A percentile compares a stretch with the other conserved stretches of the same genome.
Conservation (phyloP, 1,140 invertebrate genomes). For the Camponotus floridanus region DNA sequence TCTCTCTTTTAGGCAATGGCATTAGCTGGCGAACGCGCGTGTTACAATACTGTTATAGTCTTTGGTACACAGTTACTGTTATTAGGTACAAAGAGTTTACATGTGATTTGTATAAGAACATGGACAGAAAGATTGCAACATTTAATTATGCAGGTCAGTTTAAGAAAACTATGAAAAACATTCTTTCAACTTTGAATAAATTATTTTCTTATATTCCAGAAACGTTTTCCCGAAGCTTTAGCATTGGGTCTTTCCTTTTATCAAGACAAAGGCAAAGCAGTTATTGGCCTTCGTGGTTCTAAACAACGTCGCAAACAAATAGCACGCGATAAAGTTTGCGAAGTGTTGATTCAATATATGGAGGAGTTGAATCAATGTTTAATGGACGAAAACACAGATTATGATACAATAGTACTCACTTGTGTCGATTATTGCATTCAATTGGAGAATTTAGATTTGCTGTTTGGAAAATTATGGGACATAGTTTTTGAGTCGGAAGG, state of each 20-base stretch:
- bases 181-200: background rate
- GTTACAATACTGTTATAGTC: constrained; percentile 95
- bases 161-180: constrained; percentile 52
- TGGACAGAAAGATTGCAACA: constrained; percentile 93
- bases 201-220: constrained; percentile 81
- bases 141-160: constrained; percentile 87
- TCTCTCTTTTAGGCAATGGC: constrained; percentile 89
- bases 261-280: constrained; percentile 90
- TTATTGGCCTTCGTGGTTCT: constrained; percentile 88
- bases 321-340: constrained; percentile 88
- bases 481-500: constrained; percentile 83
- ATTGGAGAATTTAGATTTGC: constrained; percentile 85
- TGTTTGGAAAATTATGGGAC: constrained; percentile 87
- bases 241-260: constrained; percentile 90
- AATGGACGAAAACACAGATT: constrained; percentile 80
- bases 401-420: constrained; percentile 78
- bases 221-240: constrained; percentile 89
- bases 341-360: constrained; percentile 86
- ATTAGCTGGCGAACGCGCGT: constrained; percentile 93
- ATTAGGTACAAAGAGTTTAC: constrained; percentile 93
- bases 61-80: constrained; percentile 94
- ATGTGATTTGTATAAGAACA: constrained; percentile 92
- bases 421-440: constrained; percentile 84
- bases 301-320: constrained; percentile 87
- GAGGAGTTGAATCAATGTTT: constrained; percentile 86